Evolutionary conservation across 2,888 invertebrate species (phyloP).

Genomic region (Tiliacea citrago): DNA sequence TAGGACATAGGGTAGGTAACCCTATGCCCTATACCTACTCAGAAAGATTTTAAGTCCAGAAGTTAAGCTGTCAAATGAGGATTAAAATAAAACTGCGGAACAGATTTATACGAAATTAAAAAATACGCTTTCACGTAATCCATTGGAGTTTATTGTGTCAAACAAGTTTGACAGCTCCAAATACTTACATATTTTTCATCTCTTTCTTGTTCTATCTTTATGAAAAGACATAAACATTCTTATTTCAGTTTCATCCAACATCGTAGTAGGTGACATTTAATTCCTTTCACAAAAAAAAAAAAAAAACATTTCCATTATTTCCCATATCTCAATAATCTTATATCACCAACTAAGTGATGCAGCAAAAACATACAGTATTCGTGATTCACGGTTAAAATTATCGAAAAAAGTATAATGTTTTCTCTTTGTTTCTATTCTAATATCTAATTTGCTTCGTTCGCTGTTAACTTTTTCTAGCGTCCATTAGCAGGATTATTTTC

Average conservation of each 20-base stretch:
- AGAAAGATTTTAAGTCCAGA: neutral
- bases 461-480: constrained; percentile 29
- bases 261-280: neutral
- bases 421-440: constrained; percentile 24
- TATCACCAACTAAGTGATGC: neutral
- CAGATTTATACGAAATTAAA: neutral
- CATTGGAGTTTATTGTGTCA: neutral
- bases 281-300: neutral
- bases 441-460: constrained; percentile 44
- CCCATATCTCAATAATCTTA: too few relatives aligned
- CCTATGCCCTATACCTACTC: too few relatives aligned
- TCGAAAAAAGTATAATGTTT: neutral
- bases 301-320: neutral
- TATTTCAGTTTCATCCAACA: neutral
- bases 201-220: too few relatives aligned
- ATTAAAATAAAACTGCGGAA: neutral
- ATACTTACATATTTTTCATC: too few relatives aligned
- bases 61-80: neutral
- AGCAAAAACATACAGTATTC: neutral
- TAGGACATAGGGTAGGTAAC: too few relatives aligned
- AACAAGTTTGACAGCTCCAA: neutral
- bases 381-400: neutral
- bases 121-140: neutral
- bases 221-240: neutral
- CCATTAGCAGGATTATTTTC: constrained; percentile 55